These are phyloP conservation scores for Fundulus diaphanus DNA, from an alignment of 2,797 vertebrate genomes.

Conservation along the genomic window DNA sequence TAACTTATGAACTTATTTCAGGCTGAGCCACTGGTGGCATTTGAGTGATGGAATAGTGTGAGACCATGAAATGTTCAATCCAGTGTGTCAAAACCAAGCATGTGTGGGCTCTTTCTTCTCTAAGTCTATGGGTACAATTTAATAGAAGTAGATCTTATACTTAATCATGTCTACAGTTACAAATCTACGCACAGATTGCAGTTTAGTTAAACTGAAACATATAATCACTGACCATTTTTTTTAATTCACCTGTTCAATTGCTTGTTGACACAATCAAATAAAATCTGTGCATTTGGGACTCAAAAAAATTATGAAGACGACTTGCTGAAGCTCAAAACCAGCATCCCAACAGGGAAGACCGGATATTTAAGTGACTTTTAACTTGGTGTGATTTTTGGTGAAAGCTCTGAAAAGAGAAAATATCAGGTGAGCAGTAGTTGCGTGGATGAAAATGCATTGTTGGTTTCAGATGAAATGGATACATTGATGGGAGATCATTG, in stretches of 20 bases:
- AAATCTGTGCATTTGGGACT: background rate
- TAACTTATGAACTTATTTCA: slow-evolving; percentile 72
- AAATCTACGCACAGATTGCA: background rate
- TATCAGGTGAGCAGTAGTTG: background rate
- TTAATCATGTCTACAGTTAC: slow-evolving; percentile 10
- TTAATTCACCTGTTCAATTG: background rate
- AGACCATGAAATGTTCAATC: slow-evolving; percentile 46
- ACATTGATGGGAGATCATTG: background rate
- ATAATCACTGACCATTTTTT: background rate
- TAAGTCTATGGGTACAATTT: slow-evolving; percentile 42
- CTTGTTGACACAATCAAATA: background rate
- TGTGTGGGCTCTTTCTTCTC: slow-evolving; percentile 21
- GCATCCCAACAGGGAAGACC: background rate
- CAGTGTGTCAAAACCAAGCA: slow-evolving; percentile 32
- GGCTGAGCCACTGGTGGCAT: slow-evolving; percentile 60
- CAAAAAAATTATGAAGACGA: background rate
- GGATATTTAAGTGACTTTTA: background rate
- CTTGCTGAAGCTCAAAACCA: background rate
- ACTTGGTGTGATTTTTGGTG: background rate
- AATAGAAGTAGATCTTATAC: slow-evolving; percentile 6
- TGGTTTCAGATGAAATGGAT: background rate
- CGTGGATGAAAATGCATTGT: background rate
- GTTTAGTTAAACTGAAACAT: background rate
- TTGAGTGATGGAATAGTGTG: slow-evolving; percentile 59
- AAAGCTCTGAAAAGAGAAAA: slow-evolving; percentile 2